Base-by-base conservation (phyloP, 1,140 invertebrate genomes). In the Cotesia chilonis region DNA sequence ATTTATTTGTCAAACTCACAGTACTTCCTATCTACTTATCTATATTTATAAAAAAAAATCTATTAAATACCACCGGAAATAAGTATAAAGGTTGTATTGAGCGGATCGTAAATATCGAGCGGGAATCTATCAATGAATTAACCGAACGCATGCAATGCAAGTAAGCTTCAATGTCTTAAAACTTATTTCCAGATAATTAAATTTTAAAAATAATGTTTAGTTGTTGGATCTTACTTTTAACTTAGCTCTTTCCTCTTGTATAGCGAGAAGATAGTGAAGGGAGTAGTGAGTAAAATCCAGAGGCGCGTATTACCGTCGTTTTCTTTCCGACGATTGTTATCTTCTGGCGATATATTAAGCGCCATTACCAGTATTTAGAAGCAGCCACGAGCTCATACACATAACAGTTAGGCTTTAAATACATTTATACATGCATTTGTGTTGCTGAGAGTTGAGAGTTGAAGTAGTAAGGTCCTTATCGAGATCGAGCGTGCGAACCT, bases 1-100 rank as follows among this genome's bases (percentile, higher is more conserved):
- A 77, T 84, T 85, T 85, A 85, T 82, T 79, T 83, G 81, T 84
- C 83, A 85, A 85, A 68, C 37, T 59, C n/a, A 5, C 2, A 2
- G 5, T 28, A 37, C 20, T 12, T 17, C 17, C 10, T 67, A 52
- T 51, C 17, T 38, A 14, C 4, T 38, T 64, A 14, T 64, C 38
- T 64, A 12, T 64, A 38, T 12, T 14, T 14, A 37, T 28, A 28
- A 28, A 61, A 4, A 61, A 61, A 61, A 61, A 28, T 61, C 41
- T 47, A 47, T 47, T 10, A 37, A 41, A 12, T 47, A 65, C 9
- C n/a, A 55, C 54, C n/a, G 38, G 37, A 65, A 65, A 41, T 28
- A 36, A 64, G 35, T 64, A 60, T 60, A 4, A 28, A 35, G 12
- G 28, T 63, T n/a, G 7, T n/a, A 36, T 35, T 12, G 36, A 38